These are phyloP conservation scores for Smutsia gigantea DNA, from an alignment of 2,797 vertebrate genomes.

Conservation along the genomic window DNA sequence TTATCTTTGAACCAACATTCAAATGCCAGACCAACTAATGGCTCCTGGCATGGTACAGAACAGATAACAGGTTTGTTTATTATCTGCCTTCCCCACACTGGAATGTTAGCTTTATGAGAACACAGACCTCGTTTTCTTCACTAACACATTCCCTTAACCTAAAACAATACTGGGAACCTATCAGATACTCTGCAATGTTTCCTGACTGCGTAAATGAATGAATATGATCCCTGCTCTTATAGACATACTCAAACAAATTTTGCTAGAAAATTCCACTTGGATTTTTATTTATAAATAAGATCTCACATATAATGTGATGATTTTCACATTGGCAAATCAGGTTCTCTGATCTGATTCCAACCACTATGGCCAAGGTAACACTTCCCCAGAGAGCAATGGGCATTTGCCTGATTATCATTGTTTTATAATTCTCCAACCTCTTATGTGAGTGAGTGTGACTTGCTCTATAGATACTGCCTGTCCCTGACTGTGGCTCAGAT, in stretches of 20 bases:
- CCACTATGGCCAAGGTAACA: not conserved
- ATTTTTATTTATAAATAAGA: conserved; percentile 52
- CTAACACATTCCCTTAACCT: not conserved
- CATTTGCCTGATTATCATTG: conserved; percentile 33
- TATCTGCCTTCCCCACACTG: not conserved
- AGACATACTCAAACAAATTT: not conserved
- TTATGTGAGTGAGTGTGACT: conserved; percentile 12
- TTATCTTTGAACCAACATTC: conserved; percentile 41
- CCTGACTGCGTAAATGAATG: not conserved
- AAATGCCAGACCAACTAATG: conserved; percentile 51
- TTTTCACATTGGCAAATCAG: conserved; percentile 46
- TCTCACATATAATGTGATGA: not conserved
- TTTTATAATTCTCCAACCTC: conserved; percentile 25
- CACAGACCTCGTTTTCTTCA: not conserved
- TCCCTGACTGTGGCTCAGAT: not conserved
- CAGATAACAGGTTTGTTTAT: conserved; percentile 42
- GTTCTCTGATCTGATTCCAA: conserved; percentile 48
- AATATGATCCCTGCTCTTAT: not conserved
- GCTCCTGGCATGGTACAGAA: conserved; percentile 6
- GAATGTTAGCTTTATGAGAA: conserved; percentile 48
- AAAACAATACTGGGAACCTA: conserved; percentile 29
- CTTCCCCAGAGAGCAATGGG: not conserved
- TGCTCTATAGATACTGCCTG: not conserved
- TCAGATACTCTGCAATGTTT: conserved; percentile 29
- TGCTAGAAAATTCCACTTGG: conserved; percentile 25